Conservation (phyloP, 2,888 invertebrate species). For the Torymus texanus region DNA sequence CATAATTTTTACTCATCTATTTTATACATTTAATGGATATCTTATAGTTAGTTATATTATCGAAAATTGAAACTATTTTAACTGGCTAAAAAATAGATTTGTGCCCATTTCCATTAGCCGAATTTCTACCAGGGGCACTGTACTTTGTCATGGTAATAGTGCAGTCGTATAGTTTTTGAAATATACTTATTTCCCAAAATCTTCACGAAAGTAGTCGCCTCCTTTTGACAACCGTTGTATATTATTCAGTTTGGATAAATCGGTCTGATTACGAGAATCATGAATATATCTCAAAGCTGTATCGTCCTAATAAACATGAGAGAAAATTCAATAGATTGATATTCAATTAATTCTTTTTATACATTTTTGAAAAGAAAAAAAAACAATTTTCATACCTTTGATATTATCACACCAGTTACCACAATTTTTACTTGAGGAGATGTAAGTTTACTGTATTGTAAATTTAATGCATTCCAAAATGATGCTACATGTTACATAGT, state of each 20-base stretch:
- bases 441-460: constrained; percentile 28
- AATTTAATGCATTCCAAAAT: constrained; percentile 51
- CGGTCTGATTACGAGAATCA: neutral
- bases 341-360: neutral
- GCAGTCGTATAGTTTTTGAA: constrained; percentile 47
- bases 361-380: neutral
- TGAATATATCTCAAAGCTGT: constrained; percentile 22
- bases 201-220: constrained; percentile 20
- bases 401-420: constrained; percentile 45
- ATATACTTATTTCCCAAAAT: constrained; percentile 8
- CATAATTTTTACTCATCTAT: no score
- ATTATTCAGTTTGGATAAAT: neutral
- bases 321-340: neutral
- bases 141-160: constrained; percentile 34
- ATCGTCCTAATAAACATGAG: constrained; percentile 26
- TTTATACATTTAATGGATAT: no score
- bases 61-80: no score
- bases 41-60: no score
- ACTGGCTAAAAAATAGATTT: no score
- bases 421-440: constrained; percentile 27
- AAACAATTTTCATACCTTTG: constrained; percentile 16
- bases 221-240: neutral
- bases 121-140: neutral
- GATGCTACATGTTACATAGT: constrained; percentile 26
- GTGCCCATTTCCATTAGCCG: no score